Conservation (phyloP, 2,888 invertebrate species). For the Eurytoma californica region DNA sequence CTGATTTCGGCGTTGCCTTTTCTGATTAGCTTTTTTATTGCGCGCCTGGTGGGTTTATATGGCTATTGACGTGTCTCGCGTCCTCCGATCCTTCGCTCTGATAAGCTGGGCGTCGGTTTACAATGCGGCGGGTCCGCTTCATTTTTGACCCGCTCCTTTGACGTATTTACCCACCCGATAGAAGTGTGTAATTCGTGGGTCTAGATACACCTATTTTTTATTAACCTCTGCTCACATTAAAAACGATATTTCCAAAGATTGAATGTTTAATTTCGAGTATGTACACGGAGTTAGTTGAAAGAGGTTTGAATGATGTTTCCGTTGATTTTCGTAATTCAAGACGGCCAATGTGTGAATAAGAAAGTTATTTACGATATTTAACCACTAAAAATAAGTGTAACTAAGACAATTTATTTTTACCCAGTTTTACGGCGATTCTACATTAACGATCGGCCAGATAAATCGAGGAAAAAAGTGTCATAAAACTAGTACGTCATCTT, state of each 20-base stretch:
- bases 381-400: conserved; percentile 3
- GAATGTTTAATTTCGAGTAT: too few species aligned
- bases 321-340: neutral
- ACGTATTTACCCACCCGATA: neutral
- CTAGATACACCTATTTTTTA: neutral
- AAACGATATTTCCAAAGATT: too few species aligned
- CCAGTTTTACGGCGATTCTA: conserved; percentile 9
- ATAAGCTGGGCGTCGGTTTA: neutral
- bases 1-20: conserved; percentile 19
- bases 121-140: neutral
- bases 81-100: neutral
- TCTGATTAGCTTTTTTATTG: conserved; percentile 19
- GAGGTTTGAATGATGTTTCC: neutral
- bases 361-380: conserved; percentile 3
- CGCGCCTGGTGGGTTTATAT: neutral
- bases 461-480: conserved; percentile 7
- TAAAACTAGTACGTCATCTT: conserved; percentile 39
- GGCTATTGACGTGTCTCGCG: neutral
- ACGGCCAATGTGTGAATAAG: neutral
- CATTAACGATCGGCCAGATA: conserved; percentile 30
- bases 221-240: too few species aligned
- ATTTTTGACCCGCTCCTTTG: neutral
- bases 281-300: too few species aligned
- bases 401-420: conserved; percentile 37
- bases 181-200: too few species aligned